These are phyloP conservation scores for Scaptomyza hsui DNA, from an alignment of 1,140 invertebrate genomes.

Conservation along the genomic window DNA sequence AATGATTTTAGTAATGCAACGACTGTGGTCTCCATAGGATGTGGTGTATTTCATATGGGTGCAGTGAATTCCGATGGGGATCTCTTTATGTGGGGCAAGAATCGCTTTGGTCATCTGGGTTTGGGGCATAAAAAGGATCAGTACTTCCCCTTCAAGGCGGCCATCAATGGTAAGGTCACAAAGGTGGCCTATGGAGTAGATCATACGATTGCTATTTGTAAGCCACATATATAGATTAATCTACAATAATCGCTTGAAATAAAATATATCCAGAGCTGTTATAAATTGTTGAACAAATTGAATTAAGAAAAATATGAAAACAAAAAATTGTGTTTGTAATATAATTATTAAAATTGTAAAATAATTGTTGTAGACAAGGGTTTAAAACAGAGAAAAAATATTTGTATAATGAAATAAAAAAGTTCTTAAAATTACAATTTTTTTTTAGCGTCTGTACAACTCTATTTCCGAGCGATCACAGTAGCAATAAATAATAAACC, in stretches of 20 bases:
- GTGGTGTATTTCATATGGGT: conserved; percentile 91
- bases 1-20: conserved; percentile 91
- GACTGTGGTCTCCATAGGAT: conserved; percentile 88
- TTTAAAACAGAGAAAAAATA: not conserved
- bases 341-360: conserved; percentile 1
- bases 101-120: conserved; percentile 92
- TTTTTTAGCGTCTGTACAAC: not conserved
- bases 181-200: conserved; percentile 93
- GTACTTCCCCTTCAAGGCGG: conserved; percentile 94
- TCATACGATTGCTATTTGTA: conserved; percentile 92
- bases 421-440: not conserved
- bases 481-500: conserved; percentile 14
- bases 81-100: conserved; percentile 95
- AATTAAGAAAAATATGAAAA: too few relatives aligned
- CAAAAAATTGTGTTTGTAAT: not conserved
- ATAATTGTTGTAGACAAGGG: not conserved
- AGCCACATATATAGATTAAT: conserved; percentile 87
- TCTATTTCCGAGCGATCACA: not conserved
- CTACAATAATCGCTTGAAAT: not conserved
- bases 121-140: conserved; percentile 92
- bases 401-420: not conserved
- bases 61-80: conserved; percentile 92
- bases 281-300: too few relatives aligned
- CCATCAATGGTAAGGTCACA: conserved; percentile 89
- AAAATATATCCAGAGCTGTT: not conserved